Evolutionary conservation across 2,888 invertebrate species (phyloP), one percentile per base, ranked within the genome.

Genomic region (Elaeidobius kamerunicus): DNA sequence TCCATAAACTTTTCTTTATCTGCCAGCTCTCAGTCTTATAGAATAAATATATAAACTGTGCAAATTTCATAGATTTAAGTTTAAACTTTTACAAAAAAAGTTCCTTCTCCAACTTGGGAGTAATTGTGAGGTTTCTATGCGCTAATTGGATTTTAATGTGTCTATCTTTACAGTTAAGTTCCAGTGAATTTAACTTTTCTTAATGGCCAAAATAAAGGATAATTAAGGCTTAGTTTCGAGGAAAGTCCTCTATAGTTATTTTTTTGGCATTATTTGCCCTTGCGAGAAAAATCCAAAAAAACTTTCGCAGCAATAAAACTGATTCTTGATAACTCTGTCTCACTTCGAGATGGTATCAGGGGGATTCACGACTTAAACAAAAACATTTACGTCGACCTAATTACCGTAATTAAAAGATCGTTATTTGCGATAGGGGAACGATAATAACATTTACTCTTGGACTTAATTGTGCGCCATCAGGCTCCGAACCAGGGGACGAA

Each of bases 371-470:
- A 27, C 11, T 18, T 30, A 43, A 43, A 43, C 42, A 43, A 43
- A 43, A 43, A 17, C 42, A 43, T 43, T 43, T 32, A 43, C 17
- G 4, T 2, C 18, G n/a, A 32, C 32, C 18, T 43, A 43, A 43
- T 43, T 32, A 32, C 42, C 19, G 9, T 32, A 43, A 43, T 43
- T 19, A 43, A 43, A 43, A 43, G 42, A 43, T 43, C 32, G 42
- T 43, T 32, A 44, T 34, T 44, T 44, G 23, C 11, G 43, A 44
- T 44, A 44, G 20, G 34, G 34, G 32, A 43, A 43, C 14, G 42
- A 32, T 43, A 43, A 43, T 43, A 43, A 43, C 42, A 43, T 43
- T 43, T 43, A 43, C 27, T 20, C 42, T 46, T 48, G 27, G 36
- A 16, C 43, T 34, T 50, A 43, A 50, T 50, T 52, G 34, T 23